phyloP scores from a whole-genome alignment of 2,888 invertebrate species.

The Machimus rusticus region DNA sequence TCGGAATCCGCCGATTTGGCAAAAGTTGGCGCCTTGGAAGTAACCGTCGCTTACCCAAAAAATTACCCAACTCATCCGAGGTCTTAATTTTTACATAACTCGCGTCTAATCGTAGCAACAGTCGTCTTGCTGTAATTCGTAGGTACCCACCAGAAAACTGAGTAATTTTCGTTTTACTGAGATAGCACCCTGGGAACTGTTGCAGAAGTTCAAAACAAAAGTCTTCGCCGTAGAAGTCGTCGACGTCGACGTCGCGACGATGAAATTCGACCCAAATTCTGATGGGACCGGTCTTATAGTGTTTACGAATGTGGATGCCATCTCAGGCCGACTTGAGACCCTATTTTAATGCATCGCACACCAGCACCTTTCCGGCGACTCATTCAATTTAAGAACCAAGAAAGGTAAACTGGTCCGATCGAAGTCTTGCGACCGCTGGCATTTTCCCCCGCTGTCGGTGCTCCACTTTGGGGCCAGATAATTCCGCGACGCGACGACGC shows the following conservation, averaged over 20 bases:
- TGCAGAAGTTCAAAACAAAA: not conserved
- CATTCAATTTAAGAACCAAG: not conserved
- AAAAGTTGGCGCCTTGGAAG: not conserved
- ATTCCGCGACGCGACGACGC: not conserved
- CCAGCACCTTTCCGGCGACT: not conserved
- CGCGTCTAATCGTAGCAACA: not conserved
- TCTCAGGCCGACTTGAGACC: not conserved
- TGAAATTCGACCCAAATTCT: not conserved
- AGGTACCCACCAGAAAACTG: conserved; percentile 12
- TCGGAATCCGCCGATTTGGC: not conserved
- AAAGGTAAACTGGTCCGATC: not conserved
- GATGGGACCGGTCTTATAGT: not conserved
- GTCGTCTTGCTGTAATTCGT: not conserved
- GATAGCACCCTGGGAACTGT: not conserved
- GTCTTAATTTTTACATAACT: not conserved
- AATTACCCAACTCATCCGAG: not conserved
- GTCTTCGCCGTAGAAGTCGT: not conserved
- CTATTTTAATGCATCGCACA: not conserved
- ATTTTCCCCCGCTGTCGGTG: not conserved
- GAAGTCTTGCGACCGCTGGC: not conserved
- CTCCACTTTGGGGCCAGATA: not conserved
- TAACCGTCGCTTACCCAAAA: not conserved
- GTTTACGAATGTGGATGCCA: not conserved
- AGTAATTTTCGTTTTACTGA: conserved; percentile 12
- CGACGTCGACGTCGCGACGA: not conserved